Conservation (phyloP, 2,797 vertebrate genomes). For the Diplodus puntazzo region DNA sequence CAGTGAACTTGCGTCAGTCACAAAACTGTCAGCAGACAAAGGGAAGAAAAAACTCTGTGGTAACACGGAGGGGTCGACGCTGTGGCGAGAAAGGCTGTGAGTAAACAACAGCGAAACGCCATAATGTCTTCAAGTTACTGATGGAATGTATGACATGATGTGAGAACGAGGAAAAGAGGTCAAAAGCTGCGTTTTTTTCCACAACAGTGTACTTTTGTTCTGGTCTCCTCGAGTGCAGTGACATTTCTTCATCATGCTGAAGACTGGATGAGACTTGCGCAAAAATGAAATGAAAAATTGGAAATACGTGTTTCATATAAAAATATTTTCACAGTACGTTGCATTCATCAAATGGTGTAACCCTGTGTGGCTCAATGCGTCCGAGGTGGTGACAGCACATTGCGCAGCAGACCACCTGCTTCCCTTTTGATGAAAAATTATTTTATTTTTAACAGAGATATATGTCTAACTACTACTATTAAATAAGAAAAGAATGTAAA, state of each 20-base stretch:
- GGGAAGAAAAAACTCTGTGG: conserved; percentile 12
- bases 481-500: not conserved
- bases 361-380: conserved; percentile 14
- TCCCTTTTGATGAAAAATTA: not conserved
- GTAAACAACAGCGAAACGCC: conserved; percentile 68
- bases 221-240: conserved; percentile 21
- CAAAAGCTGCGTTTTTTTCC: too few species aligned
- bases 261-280: conserved; percentile 29
- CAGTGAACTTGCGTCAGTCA: conserved; percentile 27
- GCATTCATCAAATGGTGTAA: conserved; percentile 31
- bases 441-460: not conserved
- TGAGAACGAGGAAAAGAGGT: conserved; percentile 38
- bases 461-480: not conserved
- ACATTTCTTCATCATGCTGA: conserved; percentile 42
- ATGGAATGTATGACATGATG: conserved; percentile 59
- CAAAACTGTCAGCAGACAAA: conserved; percentile 32
- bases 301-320: conserved; percentile 36
- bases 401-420: conserved; percentile 52
- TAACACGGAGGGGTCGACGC: conserved; percentile 22
- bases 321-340: conserved; percentile 51
- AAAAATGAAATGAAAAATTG: conserved; percentile 21
- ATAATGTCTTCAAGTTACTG: conserved; percentile 49
- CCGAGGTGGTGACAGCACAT: conserved; percentile 53
- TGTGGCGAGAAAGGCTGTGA: conserved; percentile 41
- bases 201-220: conserved; percentile 5